These are phyloP conservation scores for Mesodorylaimus sp. DNA, from an alignment of 2,888 invertebrate species.

Conservation along the genomic window DNA sequence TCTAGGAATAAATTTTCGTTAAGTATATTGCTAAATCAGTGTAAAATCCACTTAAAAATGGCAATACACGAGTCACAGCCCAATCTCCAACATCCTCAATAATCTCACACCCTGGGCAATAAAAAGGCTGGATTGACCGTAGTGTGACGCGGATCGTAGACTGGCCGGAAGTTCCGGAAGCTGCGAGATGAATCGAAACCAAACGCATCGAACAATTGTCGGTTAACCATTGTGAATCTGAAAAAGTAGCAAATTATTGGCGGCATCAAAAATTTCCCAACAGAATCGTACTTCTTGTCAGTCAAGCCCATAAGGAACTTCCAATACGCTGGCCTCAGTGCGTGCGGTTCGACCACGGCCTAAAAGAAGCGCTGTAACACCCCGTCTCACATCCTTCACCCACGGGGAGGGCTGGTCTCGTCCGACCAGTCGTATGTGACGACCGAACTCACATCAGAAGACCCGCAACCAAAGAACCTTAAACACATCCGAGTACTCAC, in stretches of 20 bases:
- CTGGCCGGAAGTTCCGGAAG: constrained; percentile 13
- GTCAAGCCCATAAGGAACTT: constrained; percentile 56
- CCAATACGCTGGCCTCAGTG: constrained; percentile 60
- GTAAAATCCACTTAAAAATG: too few relatives aligned
- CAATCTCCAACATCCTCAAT: too few relatives aligned
- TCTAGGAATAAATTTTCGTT: too few relatives aligned
- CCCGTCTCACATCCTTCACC: background rate
- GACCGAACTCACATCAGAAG: too few relatives aligned
- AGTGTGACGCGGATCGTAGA: constrained; percentile 13
- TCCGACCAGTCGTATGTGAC: too few relatives aligned
- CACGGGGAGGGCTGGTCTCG: too few relatives aligned
- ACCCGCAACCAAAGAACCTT: too few relatives aligned
- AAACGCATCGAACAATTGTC: constrained; percentile 15
- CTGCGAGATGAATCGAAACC: constrained; percentile 16
- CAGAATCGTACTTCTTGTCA: constrained; percentile 36
- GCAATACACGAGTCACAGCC: too few relatives aligned
- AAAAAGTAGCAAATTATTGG: constrained; percentile 4
- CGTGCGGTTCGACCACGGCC: constrained; percentile 57
- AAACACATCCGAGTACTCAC: too few relatives aligned
- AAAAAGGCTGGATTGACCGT: constrained; percentile 20
- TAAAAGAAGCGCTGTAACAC: constrained; percentile 12
- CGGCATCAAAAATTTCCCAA: background rate
- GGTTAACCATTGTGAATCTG: constrained; percentile 18
- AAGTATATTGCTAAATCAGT: too few relatives aligned
- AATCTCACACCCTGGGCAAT: too few relatives aligned